Percentiles rank a stretch among this genome's conserved stretches.
Conservation (phyloP, 1,140 invertebrate species). For the Monomorium pharaonis region DNA sequence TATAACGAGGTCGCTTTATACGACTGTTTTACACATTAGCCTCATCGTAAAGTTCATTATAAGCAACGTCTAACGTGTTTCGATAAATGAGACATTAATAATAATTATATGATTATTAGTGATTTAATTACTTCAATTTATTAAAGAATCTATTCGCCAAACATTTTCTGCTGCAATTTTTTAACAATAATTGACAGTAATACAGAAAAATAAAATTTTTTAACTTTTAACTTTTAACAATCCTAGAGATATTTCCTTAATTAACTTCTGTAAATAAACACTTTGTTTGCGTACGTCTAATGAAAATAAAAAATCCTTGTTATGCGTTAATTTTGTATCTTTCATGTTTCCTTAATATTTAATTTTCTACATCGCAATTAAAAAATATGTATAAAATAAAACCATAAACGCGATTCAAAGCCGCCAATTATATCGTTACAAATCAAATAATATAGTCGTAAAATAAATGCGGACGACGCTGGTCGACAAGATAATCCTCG, state of each 20-base stretch:
- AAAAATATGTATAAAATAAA: constrained; percentile 18
- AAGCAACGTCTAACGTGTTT: neutral
- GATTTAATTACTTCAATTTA: neutral
- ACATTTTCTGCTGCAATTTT: neutral
- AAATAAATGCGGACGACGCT: constrained; percentile 61
- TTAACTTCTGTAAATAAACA: neutral
- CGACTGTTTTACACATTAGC: constrained; percentile 12
- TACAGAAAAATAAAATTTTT: neutral
- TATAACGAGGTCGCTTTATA: constrained; percentile 53
- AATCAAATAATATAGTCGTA: constrained; percentile 61
- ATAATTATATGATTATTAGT: neutral
- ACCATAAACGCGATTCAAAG: neutral
- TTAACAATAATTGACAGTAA: neutral
- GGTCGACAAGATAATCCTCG: constrained; percentile 63
- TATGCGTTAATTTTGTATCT: neutral
- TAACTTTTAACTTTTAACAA: neutral
- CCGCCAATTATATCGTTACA: constrained; percentile 17
- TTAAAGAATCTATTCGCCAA: neutral
- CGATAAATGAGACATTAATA: neutral
- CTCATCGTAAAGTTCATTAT: constrained; percentile 29
- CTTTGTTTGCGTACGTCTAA: neutral
- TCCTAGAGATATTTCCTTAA: neutral
- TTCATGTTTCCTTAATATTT: neutral
- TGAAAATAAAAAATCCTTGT: neutral
- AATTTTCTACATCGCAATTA: neutral